Evolutionary conservation across 1,140 invertebrate species (phyloP).

Genomic region (Lamellibrachia luymesi): DNA sequence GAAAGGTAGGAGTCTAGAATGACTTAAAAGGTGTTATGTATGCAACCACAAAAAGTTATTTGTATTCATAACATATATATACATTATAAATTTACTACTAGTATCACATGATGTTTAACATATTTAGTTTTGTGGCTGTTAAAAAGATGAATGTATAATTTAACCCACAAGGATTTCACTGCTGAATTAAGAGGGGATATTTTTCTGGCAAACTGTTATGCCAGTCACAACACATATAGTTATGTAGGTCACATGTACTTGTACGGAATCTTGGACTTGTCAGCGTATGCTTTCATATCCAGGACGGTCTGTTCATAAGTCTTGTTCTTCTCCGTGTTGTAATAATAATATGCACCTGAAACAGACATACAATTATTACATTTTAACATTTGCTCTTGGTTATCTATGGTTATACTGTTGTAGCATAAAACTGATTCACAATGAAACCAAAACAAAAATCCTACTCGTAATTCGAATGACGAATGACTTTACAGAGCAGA

Average conservation of each 20-base stretch:
- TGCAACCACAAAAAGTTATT: too few species aligned
- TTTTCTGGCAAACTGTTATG: neutral
- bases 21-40: too few species aligned
- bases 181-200: neutral
- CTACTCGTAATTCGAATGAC: neutral
- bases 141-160: neutral
- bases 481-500: neutral
- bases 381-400: neutral
- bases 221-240: neutral
- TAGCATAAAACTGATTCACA: neutral
- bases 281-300: slow-evolving; percentile 31
- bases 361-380: neutral
- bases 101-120: too few species aligned
- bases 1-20: too few species aligned
- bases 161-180: neutral
- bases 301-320: slow-evolving; percentile 39
- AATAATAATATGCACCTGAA: slow-evolving; percentile 42
- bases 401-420: neutral
- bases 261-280: slow-evolving; percentile 33
- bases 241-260: slow-evolving; percentile 25
- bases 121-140: too few species aligned
- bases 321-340: slow-evolving; percentile 36
- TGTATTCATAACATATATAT: too few species aligned
- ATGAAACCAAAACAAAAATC: neutral
- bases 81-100: too few species aligned